Percentiles rank a stretch among this genome's conserved stretches.
These are phyloP conservation scores for Pachyseris speciosa DNA, from an alignment of 64 coral and sea anemone species.

Conservation along the genomic window DNA sequence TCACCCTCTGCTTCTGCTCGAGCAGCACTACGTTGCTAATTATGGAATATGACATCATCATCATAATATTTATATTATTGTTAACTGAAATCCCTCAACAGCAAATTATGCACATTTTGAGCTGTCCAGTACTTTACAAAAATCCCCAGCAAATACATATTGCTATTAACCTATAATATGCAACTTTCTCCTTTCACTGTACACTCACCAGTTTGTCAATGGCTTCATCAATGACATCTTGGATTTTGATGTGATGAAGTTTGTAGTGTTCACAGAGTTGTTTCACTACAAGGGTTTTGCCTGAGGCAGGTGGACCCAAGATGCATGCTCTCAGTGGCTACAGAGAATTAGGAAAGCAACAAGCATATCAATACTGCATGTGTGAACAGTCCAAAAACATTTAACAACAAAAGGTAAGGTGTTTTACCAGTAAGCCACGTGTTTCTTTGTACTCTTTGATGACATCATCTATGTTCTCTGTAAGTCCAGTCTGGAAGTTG, in stretches of 20 bases:
- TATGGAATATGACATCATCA: not conserved
- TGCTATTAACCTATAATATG: too few species aligned
- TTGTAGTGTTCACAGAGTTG: constrained; percentile 98
- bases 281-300: constrained; percentile 93
- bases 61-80: too few species aligned
- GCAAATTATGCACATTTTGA: too few species aligned
- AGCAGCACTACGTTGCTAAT: constrained; percentile 92
- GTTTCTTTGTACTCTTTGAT: constrained; percentile 98
- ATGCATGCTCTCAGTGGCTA: constrained; percentile 93
- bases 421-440: constrained; percentile 83
- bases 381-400: not conserved
- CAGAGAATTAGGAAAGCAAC: not conserved
- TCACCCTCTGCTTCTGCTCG: constrained; percentile 87
- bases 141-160: too few species aligned
- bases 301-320: constrained; percentile 89
- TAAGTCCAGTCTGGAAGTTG: constrained; percentile 69
- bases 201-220: constrained; percentile 88
- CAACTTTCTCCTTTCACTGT: too few species aligned
- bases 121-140: not conserved
- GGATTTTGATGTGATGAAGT: constrained; percentile 98
- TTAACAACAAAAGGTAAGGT: too few species aligned
- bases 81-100: too few species aligned
- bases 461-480: constrained; percentile 91
- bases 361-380: not conserved
- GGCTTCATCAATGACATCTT: constrained; percentile 94